Conservation (phyloP, 2,888 invertebrate genomes). For the Acronicta leporina region DNA sequence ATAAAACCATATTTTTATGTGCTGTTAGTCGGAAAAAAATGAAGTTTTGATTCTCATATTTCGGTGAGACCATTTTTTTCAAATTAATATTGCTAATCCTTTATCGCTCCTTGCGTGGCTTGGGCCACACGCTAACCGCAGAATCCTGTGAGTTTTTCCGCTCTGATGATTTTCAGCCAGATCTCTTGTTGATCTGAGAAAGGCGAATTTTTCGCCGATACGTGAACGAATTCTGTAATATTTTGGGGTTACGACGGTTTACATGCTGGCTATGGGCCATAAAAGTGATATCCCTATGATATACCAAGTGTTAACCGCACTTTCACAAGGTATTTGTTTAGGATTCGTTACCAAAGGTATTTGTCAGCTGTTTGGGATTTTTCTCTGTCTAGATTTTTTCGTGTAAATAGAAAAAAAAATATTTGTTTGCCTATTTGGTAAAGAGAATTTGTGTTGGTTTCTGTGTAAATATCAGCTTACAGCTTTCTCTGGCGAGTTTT, state of each 20-base stretch:
- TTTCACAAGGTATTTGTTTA: slow-evolving; percentile 61
- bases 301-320: slow-evolving; percentile 46
- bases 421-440: slow-evolving; percentile 6
- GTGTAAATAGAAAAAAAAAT: slow-evolving; percentile 8
- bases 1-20: too few relatives aligned
- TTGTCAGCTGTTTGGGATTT: slow-evolving; percentile 28
- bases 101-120: slow-evolving; percentile 28
- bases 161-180: slow-evolving; percentile 82
- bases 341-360: slow-evolving; percentile 55
- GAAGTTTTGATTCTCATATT: too few relatives aligned
- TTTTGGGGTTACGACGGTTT: slow-evolving; percentile 62
- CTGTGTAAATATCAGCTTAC: slow-evolving; percentile 1
- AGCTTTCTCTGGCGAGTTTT: background rate
- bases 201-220: slow-evolving; percentile 81
- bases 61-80: too few relatives aligned
- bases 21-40: too few relatives aligned
- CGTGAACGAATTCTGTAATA: slow-evolving; percentile 80
- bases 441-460: slow-evolving; percentile 4
- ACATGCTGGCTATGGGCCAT: slow-evolving; percentile 54
- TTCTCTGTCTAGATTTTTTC: slow-evolving; percentile 14
- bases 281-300: slow-evolving; percentile 63
- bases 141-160: slow-evolving; percentile 81
- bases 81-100: too few relatives aligned
- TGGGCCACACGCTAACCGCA: slow-evolving; percentile 52
- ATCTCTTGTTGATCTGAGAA: slow-evolving; percentile 86